Percentiles rank a stretch among this genome's conserved stretches.
These are phyloP conservation scores for Chloroceryle aenea DNA, from an alignment of 2,113 vertebrate species.

Conservation along the genomic window DNA sequence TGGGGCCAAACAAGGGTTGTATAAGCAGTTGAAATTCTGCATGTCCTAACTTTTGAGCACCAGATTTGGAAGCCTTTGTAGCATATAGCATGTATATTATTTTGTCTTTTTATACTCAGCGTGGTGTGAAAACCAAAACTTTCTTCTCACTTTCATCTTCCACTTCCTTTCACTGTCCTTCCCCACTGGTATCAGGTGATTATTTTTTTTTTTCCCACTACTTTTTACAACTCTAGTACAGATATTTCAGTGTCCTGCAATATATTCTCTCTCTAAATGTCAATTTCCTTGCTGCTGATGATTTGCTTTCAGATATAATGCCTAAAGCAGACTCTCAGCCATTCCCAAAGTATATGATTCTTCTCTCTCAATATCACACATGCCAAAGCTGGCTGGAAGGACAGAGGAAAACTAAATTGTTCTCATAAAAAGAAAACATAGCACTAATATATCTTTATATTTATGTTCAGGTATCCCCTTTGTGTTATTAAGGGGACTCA, in stretches of 20 bases:
- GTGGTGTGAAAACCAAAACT: background rate
- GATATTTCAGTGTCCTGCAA: slow-evolving; percentile 57
- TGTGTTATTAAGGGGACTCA: slow-evolving; percentile 52
- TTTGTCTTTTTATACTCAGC: background rate
- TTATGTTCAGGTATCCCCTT: slow-evolving; percentile 29
- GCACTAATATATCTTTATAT: slow-evolving; percentile 53
- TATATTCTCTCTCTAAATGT: slow-evolving; percentile 67
- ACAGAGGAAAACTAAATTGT: slow-evolving; percentile 37
- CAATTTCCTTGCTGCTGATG: slow-evolving; percentile 40
- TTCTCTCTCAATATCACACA: slow-evolving; percentile 25
- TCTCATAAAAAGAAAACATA: slow-evolving; percentile 54
- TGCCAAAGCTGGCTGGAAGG: slow-evolving; percentile 26
- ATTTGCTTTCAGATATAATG: slow-evolving; percentile 67
- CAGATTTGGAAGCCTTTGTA: background rate
- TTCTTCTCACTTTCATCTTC: background rate
- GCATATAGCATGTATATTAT: background rate
- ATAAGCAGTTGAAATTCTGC: background rate
- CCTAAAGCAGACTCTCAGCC: slow-evolving; percentile 42
- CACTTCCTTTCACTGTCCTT: background rate
- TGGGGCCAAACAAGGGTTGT: background rate
- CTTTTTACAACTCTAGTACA: slow-evolving; percentile 32
- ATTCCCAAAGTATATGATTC: slow-evolving; percentile 43
- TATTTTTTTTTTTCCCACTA: background rate
- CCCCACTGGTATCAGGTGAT: background rate
- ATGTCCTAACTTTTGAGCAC: background rate